Conservation (phyloP, 2,797 vertebrate species). For the Ambastaia sidthimunki region DNA sequence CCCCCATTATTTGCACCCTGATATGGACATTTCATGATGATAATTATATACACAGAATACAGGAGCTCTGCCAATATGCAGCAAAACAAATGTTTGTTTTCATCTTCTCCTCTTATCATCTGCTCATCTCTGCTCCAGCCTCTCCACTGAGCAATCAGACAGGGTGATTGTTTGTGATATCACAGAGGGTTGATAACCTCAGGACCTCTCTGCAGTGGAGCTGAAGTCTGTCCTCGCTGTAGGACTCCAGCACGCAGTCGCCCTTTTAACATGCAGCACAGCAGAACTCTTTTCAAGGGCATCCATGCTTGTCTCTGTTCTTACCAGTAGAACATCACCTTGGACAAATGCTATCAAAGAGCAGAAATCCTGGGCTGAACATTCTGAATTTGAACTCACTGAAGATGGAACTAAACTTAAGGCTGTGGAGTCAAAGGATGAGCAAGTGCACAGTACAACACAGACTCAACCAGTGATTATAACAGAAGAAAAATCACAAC, state of each 20-base stretch:
- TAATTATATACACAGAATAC: too few relatives aligned
- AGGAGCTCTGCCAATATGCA: not conserved
- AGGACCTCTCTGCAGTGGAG: conserved; percentile 1
- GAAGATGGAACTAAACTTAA: conserved; percentile 1
- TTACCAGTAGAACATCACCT: not conserved
- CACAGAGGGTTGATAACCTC: conserved; percentile 33
- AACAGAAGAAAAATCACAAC: too few relatives aligned
- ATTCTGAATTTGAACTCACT: not conserved
- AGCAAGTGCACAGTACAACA: too few relatives aligned
- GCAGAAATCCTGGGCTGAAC: not conserved
- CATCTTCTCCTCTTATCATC: not conserved
- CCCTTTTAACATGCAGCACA: conserved; percentile 32
- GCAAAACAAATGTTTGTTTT: not conserved
- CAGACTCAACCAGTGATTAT: too few relatives aligned
- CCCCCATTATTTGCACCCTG: too few relatives aligned
- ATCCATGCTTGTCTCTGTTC: conserved; percentile 7
- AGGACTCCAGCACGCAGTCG: not conserved
- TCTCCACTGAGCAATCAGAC: not conserved
- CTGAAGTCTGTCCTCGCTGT: conserved; percentile 7
- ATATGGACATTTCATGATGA: too few relatives aligned
- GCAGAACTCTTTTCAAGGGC: not conserved
- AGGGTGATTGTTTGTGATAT: conserved; percentile 18
- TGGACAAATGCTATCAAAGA: conserved; percentile 1
- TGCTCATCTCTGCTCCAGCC: not conserved
- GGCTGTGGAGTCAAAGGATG: too few relatives aligned